Percentiles rank a stretch among this genome's conserved stretches.
Conservation (phyloP, 2,888 invertebrate genomes). For the Cheilosia soror region DNA sequence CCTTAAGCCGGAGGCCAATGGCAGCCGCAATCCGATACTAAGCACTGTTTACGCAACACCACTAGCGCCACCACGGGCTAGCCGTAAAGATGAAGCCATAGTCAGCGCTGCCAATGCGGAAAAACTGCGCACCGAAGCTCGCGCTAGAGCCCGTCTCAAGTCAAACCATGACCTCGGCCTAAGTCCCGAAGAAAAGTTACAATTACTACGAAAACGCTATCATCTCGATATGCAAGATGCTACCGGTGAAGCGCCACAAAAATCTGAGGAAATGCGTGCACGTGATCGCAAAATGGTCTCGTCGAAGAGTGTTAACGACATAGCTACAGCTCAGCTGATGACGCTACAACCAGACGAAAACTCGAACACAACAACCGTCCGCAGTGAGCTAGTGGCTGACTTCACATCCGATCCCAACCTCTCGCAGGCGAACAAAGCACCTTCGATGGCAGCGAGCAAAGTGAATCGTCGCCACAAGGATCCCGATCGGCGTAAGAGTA, state of each 20-base stretch:
- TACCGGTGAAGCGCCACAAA: constrained; percentile 58
- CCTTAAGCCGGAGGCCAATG: constrained; percentile 41
- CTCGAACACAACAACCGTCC: constrained; percentile 74
- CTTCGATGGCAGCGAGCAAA: constrained; percentile 57
- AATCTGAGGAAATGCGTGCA: constrained; percentile 77
- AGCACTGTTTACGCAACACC: constrained; percentile 84
- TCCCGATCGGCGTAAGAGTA: constrained; percentile 90
- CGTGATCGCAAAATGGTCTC: constrained; percentile 82
- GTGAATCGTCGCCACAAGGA: constrained; percentile 84
- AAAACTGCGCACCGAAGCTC: constrained; percentile 87
- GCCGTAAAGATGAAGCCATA: constrained; percentile 75
- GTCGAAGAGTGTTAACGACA: constrained; percentile 83
- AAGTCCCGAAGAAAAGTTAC: constrained; percentile 88
- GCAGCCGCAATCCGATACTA: constrained; percentile 14
- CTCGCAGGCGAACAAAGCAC: constrained; percentile 78
- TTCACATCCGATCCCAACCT: constrained; percentile 87
- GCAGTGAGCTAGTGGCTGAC: constrained; percentile 78
- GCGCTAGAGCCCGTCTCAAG: constrained; percentile 87
- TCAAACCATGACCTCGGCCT: constrained; percentile 90
- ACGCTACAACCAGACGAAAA: constrained; percentile 76
- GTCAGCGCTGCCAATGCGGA: constrained; percentile 83
- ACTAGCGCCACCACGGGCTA: constrained; percentile 84
- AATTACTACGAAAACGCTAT: constrained; percentile 84
- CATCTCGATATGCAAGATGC: constrained; percentile 77
- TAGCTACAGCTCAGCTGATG: constrained; percentile 78